Evolutionary conservation across 2,113 vertebrate species (phyloP), one percentile per base, ranked within the genome.

Genomic region (Ctenomys sociabilis): DNA sequence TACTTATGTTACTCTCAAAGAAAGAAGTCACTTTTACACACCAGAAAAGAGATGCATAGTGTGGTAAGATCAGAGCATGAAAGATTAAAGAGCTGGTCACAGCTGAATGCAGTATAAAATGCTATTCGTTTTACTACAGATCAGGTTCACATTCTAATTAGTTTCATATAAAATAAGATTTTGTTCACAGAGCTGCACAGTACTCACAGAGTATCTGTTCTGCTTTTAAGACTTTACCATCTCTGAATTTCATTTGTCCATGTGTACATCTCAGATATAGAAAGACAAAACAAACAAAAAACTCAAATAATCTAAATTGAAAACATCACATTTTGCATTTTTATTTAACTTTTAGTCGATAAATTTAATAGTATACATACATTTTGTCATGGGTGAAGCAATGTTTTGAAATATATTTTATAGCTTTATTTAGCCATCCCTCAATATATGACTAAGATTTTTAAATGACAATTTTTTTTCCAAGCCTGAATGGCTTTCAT

Each of bases 81-180:
- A 72, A 12, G 14, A 35, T 28, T 37, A 45, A 84, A 84, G 16
- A 30, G 24, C 30, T 45, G 28, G 11, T 57, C 45, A 32, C 24
- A 24, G 32, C 52, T 3, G 28, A 30, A 35, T 37, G 43, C 22
- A 75, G 21, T 73, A 16, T 19, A 37, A n/a, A 1, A 45, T 16
- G 6, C 17, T 14, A 1, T 26, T n/a, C 10, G 3, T 61, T 80
- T 19, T 68, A 21, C 43, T 40, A n/a, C 1, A 22, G 30, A 77
- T 49, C 32, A 21, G 1, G 37, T 3, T 11, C 6, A 7, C 10
- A 61, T 45, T 10, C 32, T 0, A 19, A 7, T 21, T n/a, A 37
- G 72, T 12, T 54, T 59, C 35, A 2, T 11, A 49, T 4, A 45
- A 61, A 54, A 8, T 13, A 35, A 28, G 49, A 30, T 40, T 19